Evolutionary conservation across 1,140 invertebrate species (phyloP).

Genomic region (Cydia strobilella): DNA sequence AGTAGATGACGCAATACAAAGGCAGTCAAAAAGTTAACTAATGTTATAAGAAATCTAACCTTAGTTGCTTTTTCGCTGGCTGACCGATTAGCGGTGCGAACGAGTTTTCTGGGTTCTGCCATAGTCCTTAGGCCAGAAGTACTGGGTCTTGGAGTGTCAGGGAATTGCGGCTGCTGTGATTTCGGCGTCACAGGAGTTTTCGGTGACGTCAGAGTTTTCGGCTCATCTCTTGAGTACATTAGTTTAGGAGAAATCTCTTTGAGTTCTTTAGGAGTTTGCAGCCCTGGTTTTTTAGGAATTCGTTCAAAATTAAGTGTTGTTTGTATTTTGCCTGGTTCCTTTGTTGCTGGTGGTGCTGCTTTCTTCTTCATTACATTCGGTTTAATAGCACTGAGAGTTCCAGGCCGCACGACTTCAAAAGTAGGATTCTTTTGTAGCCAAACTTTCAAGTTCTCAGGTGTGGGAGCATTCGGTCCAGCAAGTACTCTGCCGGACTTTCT

Average conservation of each 20-base stretch:
- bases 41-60: background rate
- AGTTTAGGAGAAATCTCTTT: conserved; percentile 51
- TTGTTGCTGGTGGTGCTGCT: conserved; percentile 36
- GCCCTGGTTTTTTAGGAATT: conserved; percentile 57
- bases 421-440: conserved; percentile 94
- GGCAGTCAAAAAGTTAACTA: background rate
- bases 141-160: conserved; percentile 61
- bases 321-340: conserved; percentile 69
- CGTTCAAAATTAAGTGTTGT: conserved; percentile 74
- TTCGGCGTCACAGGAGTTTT: conserved; percentile 55
- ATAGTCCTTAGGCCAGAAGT: conserved; percentile 42
- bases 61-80: conserved; percentile 43
- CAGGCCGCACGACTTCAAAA: conserved; percentile 89
- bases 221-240: conserved; percentile 53
- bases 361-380: conserved; percentile 61
- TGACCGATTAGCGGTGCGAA: conserved; percentile 36
- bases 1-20: no score
- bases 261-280: conserved; percentile 44
- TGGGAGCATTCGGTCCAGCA: conserved; percentile 88
- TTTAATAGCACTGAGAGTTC: conserved; percentile 76
- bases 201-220: conserved; percentile 42
- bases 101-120: conserved; percentile 44
- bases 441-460: conserved; percentile 86
- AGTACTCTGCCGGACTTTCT: conserved; percentile 88
- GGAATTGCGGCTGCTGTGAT: conserved; percentile 40